Conservation (phyloP, 2,888 invertebrate genomes). For the Poecilobothrus nobilitatus region DNA sequence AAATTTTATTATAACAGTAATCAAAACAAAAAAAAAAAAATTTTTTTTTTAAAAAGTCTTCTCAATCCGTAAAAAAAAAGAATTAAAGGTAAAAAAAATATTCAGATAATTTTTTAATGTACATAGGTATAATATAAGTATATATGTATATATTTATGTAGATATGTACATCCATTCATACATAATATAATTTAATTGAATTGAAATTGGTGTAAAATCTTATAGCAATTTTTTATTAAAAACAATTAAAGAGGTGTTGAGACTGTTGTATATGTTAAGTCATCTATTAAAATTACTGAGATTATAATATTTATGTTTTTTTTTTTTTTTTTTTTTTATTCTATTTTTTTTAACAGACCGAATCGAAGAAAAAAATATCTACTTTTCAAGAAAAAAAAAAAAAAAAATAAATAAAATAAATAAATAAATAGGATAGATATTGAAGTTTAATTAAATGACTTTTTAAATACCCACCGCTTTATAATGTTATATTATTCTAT, state of each 20-base stretch:
- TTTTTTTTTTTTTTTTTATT: no score
- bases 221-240: neutral
- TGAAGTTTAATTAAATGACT: slow-evolving; percentile 4
- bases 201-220: neutral
- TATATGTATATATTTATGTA: no score
- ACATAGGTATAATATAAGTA: no score
- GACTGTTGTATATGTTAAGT: neutral
- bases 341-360: neutral
- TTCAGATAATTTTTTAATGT: no score
- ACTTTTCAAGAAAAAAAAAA: neutral
- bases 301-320: neutral
- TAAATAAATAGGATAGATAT: neutral
- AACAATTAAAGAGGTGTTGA: slow-evolving; percentile 6
- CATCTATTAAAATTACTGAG: neutral
- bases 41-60: no score
- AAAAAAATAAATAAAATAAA: no score
- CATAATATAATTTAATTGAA: neutral
- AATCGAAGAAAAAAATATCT: neutral
- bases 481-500: no score
- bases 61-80: no score
- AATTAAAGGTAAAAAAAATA: neutral
- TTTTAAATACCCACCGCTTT: neutral
- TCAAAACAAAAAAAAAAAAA: neutral
- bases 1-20: neutral
- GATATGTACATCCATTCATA: no score